A percentile compares a stretch with the other conserved stretches of the same genome.
phyloP scores from a whole-genome alignment of 2,888 invertebrate species.

The Leucozona laternaria region DNA sequence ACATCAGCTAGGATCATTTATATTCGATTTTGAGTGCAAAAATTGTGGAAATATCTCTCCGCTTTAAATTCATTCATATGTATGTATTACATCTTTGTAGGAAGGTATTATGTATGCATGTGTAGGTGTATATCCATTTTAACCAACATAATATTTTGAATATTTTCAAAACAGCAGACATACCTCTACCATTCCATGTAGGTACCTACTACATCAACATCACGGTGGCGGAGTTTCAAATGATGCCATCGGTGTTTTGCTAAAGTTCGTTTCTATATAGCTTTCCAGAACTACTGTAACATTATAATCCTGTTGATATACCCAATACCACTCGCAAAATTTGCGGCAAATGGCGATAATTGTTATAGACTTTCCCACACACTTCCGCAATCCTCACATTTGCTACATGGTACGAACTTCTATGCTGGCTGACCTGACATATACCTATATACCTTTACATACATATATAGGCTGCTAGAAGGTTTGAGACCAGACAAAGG shows the following conservation, averaged over 20 bases:
- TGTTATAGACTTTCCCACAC: slow-evolving; percentile 56
- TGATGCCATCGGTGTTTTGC: background rate
- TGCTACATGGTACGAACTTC: background rate
- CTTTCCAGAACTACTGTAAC: slow-evolving; percentile 20
- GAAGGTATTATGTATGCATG: too few species aligned
- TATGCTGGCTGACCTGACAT: background rate
- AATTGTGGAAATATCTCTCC: too few species aligned
- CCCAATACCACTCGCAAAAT: slow-evolving; percentile 51
- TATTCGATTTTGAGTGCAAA: too few species aligned
- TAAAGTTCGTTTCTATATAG: background rate
- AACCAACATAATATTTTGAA: too few species aligned
- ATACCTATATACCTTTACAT: too few species aligned
- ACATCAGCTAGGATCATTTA: too few species aligned
- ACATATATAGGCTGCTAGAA: background rate
- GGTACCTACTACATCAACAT: background rate
- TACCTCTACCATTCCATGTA: too few species aligned
- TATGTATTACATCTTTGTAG: too few species aligned
- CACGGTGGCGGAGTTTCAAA: background rate
- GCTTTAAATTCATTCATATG: too few species aligned
- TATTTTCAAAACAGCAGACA: too few species aligned
- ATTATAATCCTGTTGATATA: slow-evolving; percentile 59
- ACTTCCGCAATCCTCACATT: background rate
- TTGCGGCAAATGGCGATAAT: slow-evolving; percentile 63
- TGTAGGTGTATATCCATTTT: too few species aligned
- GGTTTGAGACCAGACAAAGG: background rate